phyloP scores from a whole-genome alignment of 2,113 vertebrate genomes.

The Rhynchomys soricoides region DNA sequence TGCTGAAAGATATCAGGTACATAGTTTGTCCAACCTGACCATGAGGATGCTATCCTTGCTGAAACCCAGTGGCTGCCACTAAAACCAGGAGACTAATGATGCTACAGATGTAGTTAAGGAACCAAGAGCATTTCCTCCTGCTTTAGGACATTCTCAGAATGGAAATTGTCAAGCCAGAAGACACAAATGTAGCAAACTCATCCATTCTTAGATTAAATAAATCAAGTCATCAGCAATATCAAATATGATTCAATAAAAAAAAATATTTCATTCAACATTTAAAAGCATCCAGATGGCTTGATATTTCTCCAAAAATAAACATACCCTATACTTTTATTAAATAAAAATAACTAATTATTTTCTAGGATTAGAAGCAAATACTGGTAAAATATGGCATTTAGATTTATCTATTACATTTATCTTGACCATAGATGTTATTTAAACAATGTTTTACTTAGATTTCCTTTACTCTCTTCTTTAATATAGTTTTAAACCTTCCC shows the following conservation, averaged over 20 bases:
- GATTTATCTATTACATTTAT: constrained; percentile 33
- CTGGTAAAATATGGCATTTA: constrained; percentile 36
- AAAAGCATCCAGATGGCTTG: constrained; percentile 66
- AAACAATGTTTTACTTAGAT: not conserved
- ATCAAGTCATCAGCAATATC: constrained; percentile 59
- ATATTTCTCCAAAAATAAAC: constrained; percentile 55
- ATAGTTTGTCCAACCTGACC: constrained; percentile 28
- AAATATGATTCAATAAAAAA: constrained; percentile 68
- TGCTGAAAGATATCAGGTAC: constrained; percentile 45
- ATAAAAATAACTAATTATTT: constrained; percentile 53
- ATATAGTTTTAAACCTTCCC: not conserved
- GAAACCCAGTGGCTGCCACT: constrained; percentile 38
- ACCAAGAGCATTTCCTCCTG: constrained; percentile 52
- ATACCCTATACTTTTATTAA: constrained; percentile 34
- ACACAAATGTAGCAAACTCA: constrained; percentile 41
- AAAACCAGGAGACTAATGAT: constrained; percentile 25
- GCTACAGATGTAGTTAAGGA: constrained; percentile 31
- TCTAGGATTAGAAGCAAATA: constrained; percentile 38
- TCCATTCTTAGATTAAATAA: constrained; percentile 67
- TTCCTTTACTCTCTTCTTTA: constrained; percentile 29
- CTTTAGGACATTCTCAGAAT: constrained; percentile 22
- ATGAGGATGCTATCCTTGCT: constrained; percentile 19
- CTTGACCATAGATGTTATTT: not conserved
- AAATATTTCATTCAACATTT: constrained; percentile 62
- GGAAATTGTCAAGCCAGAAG: constrained; percentile 57